Conservation (phyloP, 2,797 vertebrate species). For the Myripristis jacobus region DNA sequence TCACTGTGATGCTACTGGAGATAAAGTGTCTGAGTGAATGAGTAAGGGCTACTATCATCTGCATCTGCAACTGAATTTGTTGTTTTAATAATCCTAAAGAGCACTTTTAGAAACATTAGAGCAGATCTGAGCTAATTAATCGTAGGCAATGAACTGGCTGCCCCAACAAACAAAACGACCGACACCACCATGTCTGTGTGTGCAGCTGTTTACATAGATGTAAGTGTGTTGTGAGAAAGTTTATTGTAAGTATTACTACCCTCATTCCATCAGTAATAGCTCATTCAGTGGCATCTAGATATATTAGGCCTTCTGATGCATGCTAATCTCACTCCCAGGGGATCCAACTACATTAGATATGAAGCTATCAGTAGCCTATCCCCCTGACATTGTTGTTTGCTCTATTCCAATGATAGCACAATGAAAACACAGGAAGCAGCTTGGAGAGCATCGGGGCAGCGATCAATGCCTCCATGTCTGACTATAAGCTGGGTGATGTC, state of each 20-base stretch:
- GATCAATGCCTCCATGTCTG: slow-evolving; percentile 72
- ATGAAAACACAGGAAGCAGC: slow-evolving; percentile 84
- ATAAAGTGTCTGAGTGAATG: no score
- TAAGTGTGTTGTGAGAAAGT: background rate
- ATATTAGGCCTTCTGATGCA: slow-evolving; percentile 35
- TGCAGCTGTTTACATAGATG: background rate
- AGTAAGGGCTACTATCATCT: no score
- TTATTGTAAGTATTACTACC: slow-evolving; percentile 10
- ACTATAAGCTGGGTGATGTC: slow-evolving; percentile 67
- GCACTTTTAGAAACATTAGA: background rate
- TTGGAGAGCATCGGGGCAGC: slow-evolving; percentile 48
- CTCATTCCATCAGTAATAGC: slow-evolving; percentile 25
- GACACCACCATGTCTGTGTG: background rate
- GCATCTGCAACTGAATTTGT: no score
- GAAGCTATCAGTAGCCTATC: slow-evolving; percentile 60
- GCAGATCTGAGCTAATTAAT: background rate
- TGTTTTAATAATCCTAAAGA: background rate
- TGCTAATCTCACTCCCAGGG: slow-evolving; percentile 53
- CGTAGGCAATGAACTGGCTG: background rate
- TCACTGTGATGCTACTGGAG: no score
- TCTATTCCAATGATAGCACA: slow-evolving; percentile 73
- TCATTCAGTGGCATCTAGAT: slow-evolving; percentile 36
- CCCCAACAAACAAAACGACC: background rate
- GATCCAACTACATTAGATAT: slow-evolving; percentile 61
- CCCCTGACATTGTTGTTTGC: slow-evolving; percentile 75